Evolutionary conservation across 1,140 invertebrate species (phyloP).

Genomic region (Ips typographus): DNA sequence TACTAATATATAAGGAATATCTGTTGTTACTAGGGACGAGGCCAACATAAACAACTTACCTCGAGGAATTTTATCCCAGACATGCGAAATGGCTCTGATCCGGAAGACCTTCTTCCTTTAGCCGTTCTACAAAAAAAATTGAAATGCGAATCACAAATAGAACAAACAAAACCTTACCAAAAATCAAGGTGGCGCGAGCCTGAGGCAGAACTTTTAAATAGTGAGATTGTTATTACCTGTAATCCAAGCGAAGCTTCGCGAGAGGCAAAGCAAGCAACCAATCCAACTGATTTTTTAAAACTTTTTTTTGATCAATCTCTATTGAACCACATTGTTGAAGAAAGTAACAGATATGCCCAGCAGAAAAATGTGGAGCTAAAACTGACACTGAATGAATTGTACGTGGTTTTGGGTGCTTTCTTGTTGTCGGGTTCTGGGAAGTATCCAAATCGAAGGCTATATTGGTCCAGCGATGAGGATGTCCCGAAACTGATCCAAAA

Average conservation of each 20-base stretch:
- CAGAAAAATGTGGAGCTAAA: constrained; percentile 26
- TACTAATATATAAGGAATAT: no score
- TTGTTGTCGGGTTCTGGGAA: constrained; percentile 39
- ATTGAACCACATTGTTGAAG: background rate
- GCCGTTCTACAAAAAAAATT: constrained; percentile 15
- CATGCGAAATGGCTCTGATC: constrained; percentile 15
- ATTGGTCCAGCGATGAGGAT: constrained; percentile 35
- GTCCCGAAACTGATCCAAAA: constrained; percentile 36
- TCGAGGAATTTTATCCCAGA: constrained; percentile 22
- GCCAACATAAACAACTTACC: constrained; percentile 25
- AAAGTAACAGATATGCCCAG: constrained; percentile 26
- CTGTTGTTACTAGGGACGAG: no score
- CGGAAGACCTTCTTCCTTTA: constrained; percentile 16
- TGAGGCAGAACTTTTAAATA: background rate
- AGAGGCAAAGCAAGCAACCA: constrained; percentile 13
- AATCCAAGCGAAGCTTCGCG: constrained; percentile 10
- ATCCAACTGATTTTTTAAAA: constrained; percentile 29
- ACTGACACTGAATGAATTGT: constrained; percentile 30
- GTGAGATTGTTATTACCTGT: constrained; percentile 10
- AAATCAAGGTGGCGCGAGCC: constrained; percentile 10
- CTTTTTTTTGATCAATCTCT: constrained; percentile 27
- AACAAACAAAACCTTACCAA: background rate
- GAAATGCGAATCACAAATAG: background rate
- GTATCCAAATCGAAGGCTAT: constrained; percentile 37
- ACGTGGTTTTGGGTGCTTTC: constrained; percentile 32